phyloP scores from a whole-genome alignment of 2,888 invertebrate genomes.

The Beris chalybata region DNA sequence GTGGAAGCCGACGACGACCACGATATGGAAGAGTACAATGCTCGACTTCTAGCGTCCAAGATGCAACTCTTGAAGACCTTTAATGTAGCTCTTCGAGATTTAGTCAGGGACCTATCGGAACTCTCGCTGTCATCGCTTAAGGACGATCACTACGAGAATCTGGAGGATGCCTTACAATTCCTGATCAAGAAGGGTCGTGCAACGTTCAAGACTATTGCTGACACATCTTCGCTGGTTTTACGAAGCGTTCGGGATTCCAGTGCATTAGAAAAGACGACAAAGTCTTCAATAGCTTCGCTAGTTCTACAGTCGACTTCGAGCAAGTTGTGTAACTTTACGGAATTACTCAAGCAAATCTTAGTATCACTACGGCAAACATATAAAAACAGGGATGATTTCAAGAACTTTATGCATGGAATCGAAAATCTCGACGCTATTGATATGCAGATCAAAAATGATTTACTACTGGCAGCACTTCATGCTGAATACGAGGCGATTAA shows the following conservation, averaged over 20 bases:
- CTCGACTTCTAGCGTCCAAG: constrained; percentile 5
- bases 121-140: constrained; percentile 3
- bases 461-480: constrained; percentile 12
- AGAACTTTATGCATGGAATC: constrained; percentile 6
- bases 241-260: background rate
- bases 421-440: constrained; percentile 4
- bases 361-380: background rate
- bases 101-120: constrained; percentile 20
- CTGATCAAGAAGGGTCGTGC: constrained; percentile 1
- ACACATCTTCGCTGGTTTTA: constrained; percentile 9
- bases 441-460: constrained; percentile 7
- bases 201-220: constrained; percentile 1
- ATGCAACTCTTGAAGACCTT: constrained; percentile 9
- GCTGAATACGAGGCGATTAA: constrained; percentile 7
- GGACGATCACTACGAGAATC: background rate
- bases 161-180: background rate
- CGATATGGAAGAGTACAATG: background rate
- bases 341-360: constrained; percentile 7
- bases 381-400: background rate
- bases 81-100: background rate
- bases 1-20: background rate
- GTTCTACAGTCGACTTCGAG: constrained; percentile 5
- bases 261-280: background rate
- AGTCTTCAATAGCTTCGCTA: background rate
- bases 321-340: constrained; percentile 15